Conservation (phyloP, 2,113 vertebrate species). For the Alectura lathami region DNA sequence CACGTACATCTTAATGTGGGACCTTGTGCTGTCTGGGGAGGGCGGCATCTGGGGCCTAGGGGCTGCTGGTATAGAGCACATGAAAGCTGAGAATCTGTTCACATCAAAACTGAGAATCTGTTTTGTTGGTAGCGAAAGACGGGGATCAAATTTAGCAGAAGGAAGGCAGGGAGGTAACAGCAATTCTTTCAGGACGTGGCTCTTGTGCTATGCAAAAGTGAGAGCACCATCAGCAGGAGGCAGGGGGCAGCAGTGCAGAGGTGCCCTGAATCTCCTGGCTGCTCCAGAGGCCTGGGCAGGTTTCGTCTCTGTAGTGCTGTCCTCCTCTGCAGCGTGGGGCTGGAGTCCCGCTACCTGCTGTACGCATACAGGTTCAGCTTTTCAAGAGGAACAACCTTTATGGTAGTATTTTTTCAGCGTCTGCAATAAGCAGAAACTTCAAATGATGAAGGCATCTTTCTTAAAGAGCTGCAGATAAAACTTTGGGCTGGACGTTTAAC, state of each 20-base stretch:
- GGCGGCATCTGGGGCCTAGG: not conserved
- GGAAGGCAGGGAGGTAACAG: not conserved
- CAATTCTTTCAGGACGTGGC: not conserved
- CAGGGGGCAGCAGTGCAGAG: not conserved
- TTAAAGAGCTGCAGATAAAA: not conserved
- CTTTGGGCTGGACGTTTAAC: not conserved
- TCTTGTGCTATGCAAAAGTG: not conserved
- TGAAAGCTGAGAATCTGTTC: not conserved
- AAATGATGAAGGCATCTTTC: not conserved
- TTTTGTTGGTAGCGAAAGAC: not conserved
- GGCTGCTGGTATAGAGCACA: not conserved
- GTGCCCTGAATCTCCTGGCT: not conserved
- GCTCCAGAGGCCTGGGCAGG: not conserved
- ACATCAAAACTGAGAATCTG: not conserved
- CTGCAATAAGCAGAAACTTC: not conserved
- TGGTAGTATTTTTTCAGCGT: not conserved
- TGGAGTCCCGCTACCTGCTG: not conserved
- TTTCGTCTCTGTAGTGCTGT: not conserved
- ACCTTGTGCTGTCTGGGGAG: not conserved
- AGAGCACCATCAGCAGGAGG: not conserved
- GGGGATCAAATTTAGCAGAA: not conserved
- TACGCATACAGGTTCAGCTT: fast-evolving
- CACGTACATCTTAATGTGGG: conserved; percentile 3
- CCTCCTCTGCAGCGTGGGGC: not conserved
- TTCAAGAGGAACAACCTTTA: not conserved